Evolutionary conservation across 2,888 invertebrate genomes (phyloP), one percentile per base, ranked within the genome.

Genomic region (Cephus rjabovi): DNA sequence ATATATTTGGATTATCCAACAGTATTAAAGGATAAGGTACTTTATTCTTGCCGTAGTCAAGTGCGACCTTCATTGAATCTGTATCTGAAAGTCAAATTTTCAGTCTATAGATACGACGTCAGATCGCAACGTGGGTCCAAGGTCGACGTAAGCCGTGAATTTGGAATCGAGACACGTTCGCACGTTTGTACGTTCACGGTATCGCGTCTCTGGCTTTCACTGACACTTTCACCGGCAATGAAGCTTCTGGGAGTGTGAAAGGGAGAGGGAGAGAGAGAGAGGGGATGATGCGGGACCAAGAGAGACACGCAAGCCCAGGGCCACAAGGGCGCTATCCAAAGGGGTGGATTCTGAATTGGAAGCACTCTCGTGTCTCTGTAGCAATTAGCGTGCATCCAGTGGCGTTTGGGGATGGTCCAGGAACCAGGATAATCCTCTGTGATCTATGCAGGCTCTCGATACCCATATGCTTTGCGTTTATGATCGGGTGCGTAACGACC

Each of bases 361-460:
- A 56, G 56, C 56, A 71, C 71, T 71, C 71, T 71, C 33, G 0
- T 71, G 84, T 83, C 83, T 85, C 86, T 83, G 79, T 80, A 80
- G 86, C 86, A 88, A 88, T 88, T 88, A 88, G 88, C 87, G 87
- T 88, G 87, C 87, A 85, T 86, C 87, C 83, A 85, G 83, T 80
- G 82, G 81, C 83, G 85, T 83, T 83, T 83, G 81, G 82, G 84
- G 83, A 83, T 84, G 79, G 80, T 77, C 75, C 79, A 81, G 77
- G 80, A 81, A 83, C 84, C 80, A 83, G 86, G 83, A 83, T 87
- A 88, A 87, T 88, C 88, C 87, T 81, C 81, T 80, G 83, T 86
- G 88, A 87, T 87, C 86, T 88, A 85, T 84, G 85, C 81, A 79
- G 83, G 83, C 83, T 83, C 83, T 84, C 85, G 84, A 87, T 87